These are phyloP conservation scores for Hippolais icterina DNA, from an alignment of 2,113 vertebrate genomes.

Conservation along the genomic window DNA sequence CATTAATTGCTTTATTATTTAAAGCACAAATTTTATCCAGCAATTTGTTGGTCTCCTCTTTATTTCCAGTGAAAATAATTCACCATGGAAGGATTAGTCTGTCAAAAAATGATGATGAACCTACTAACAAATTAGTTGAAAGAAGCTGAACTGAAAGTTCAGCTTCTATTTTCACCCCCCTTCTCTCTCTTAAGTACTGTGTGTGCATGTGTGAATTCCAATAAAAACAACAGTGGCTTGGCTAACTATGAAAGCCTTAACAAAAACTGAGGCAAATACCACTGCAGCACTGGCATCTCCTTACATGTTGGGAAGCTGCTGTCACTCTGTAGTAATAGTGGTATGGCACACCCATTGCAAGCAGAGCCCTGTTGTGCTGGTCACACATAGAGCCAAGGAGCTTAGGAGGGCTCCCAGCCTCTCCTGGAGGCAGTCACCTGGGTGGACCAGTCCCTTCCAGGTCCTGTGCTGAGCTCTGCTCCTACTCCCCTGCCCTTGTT, in stretches of 20 bases:
- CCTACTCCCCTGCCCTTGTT: not conserved
- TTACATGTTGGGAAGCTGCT: not conserved
- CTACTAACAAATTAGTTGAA: constrained; percentile 49
- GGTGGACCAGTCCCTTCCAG: not conserved
- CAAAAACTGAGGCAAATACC: not conserved
- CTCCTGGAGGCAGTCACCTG: not conserved
- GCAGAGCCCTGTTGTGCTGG: not conserved
- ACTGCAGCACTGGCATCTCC: not conserved
- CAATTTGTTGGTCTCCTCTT: constrained; percentile 65
- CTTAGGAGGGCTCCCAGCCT: not conserved
- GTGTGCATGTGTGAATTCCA: not conserved
- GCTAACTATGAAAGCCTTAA: not conserved
- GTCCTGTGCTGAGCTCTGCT: not conserved
- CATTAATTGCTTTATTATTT: constrained; percentile 77
- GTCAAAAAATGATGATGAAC: constrained; percentile 50
- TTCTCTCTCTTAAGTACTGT: not conserved
- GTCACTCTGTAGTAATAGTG: not conserved
- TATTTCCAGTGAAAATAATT: constrained; percentile 60
- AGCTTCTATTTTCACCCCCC: not conserved
- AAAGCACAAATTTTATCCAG: constrained; percentile 71
- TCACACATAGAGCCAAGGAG: fast-evolving
- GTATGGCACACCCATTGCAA: fast-evolving
- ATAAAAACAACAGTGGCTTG: not conserved
- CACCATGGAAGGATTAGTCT: constrained; percentile 48
- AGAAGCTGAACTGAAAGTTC: constrained; percentile 50